Evolutionary conservation across 2,888 invertebrate species (phyloP), one percentile per base, ranked within the genome.

Genomic region (Diaphora mendica): DNA sequence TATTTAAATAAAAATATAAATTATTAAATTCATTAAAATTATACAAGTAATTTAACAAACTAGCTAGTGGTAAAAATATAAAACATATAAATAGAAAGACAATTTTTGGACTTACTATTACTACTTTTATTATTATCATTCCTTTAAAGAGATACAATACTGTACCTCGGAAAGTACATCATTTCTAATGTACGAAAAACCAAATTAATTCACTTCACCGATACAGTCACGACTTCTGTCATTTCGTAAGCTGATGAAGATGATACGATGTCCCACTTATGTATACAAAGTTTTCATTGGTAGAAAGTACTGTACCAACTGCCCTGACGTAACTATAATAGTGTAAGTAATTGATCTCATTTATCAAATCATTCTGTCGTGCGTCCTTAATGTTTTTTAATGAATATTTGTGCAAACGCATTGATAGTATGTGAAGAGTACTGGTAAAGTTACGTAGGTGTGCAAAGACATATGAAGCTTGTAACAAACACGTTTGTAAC

Each of bases 291-390:
- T 70, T 74, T 71, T 77, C 64, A 75, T 75, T 81, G 71, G 71
- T 85, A 81, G 82, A 86, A 86, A 86, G 86, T 84, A 80, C 77
- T 8, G 76, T 80, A 77, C 77, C 77, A n/a, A 82, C 82, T 87
- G 86, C 85, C 83, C 83, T 90, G 85, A 85, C 79, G 83, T 85
- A 87, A 90, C 69, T 39, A 35, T 62, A 33, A 30, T 9, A 65
- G 72, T 64, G 74, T 84, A 84, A 84, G 77, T 86, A 87, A 90
- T 87, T 82, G 86, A 84, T 85, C 78, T 82, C 81, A 83, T 90
- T 90, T 87, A 85, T 90, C 86, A 88, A 87, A 86, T 85, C 81
- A 86, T 86, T 86, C 78, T 82, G 79, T 79, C 81, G 82, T 80
- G 80, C 77, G 79, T 74, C 68, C 70, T 76, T 84, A 80, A 86